Percentiles rank a stretch among this genome's conserved stretches.
Conservation (phyloP, 2,797 vertebrate species). For the Pseudomugil gertrudae region DNA sequence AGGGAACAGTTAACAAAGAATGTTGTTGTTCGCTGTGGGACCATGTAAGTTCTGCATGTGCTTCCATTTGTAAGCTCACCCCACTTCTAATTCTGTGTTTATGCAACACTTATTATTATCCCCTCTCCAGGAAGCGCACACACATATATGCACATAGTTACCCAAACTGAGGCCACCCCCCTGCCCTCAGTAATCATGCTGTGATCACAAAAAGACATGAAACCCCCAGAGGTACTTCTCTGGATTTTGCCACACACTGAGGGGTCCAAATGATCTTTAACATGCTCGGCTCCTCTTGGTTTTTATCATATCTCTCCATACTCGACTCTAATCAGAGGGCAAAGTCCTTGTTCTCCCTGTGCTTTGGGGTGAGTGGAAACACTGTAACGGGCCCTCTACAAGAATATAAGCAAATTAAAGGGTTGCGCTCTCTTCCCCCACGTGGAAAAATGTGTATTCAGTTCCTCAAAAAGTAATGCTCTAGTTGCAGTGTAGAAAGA, state of each 20-base stretch:
- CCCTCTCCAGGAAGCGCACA: slow-evolving; percentile 42
- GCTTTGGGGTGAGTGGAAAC: slow-evolving; percentile 60
- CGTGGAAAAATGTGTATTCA: slow-evolving; percentile 64
- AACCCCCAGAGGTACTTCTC: slow-evolving; percentile 30
- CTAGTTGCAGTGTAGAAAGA: slow-evolving; percentile 70
- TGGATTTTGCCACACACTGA: slow-evolving; percentile 24
- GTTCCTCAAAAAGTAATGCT: slow-evolving; percentile 67
- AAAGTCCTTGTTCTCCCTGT: slow-evolving; percentile 44
- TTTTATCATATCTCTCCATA: slow-evolving; percentile 58
- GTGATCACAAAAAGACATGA: slow-evolving; percentile 23
- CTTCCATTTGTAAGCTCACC: slow-evolving; percentile 51
- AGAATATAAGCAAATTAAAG: slow-evolving; percentile 30
- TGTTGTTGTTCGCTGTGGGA: slow-evolving; percentile 58
- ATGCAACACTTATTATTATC: slow-evolving; percentile 58
- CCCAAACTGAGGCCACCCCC: slow-evolving; percentile 9
- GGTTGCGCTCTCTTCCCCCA: slow-evolving; percentile 41
- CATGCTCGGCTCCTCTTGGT: slow-evolving; percentile 29
- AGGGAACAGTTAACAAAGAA: slow-evolving; percentile 65
- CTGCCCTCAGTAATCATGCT: neutral
- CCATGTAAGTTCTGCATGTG: slow-evolving; percentile 33
- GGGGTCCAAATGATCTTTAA: slow-evolving; percentile 27
- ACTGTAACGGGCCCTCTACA: slow-evolving; percentile 41
- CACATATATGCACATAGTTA: slow-evolving; percentile 14
- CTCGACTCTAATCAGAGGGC: slow-evolving; percentile 33
- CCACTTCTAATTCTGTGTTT: slow-evolving; percentile 62